Evolutionary conservation across 2,888 invertebrate genomes (phyloP), one percentile per base, ranked within the genome.

Genomic region (Lomographa bimaculata): DNA sequence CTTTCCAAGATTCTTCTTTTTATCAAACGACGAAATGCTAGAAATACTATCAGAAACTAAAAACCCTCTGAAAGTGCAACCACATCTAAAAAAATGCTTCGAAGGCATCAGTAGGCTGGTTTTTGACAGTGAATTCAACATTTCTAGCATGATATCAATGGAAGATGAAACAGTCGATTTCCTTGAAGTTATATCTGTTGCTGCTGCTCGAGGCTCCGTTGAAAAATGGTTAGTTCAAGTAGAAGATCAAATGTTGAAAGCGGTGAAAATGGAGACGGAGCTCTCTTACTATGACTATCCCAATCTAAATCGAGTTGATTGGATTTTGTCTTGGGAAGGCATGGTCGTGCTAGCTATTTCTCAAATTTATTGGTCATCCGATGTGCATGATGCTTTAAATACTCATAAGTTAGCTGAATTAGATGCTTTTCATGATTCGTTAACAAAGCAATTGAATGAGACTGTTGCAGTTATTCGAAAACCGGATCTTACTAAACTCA

Each of bases 1-100:
- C 74, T 97, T 97, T 70, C 94, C 96, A 20, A 91, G 97, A 71
- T 96, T 97, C 71, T 97, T 97, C 90, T 97, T 97, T 69, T 86
- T 97, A 41, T 97, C 97, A 3, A 97, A 97, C 71, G 96, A 96
- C 64, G 97, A 97, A 79, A 93, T 97, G 92, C 85, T 97, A 56
- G 96, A 97, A 79, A 96, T 97, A 58, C 87, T 97, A 46, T 96
- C 96, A 0, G 96, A 97, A 89, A 96, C 96, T 1, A 96, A 96
- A 81, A 95, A 96, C 70, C 96, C 96, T 0, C 77, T 93, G 3
- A 90, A 95, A 57, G 96, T 96, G 1, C 96, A 96, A 74, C 96
- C 96, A 0, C 95, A 96, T 85, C 81, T 97, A 36, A 94, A 94
- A 69, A 96, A 96, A 82, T 96, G 96, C 76, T 97, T 97, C 72